Conservation (phyloP, 2,888 invertebrate species). For the Parthenolecanium corni region DNA sequence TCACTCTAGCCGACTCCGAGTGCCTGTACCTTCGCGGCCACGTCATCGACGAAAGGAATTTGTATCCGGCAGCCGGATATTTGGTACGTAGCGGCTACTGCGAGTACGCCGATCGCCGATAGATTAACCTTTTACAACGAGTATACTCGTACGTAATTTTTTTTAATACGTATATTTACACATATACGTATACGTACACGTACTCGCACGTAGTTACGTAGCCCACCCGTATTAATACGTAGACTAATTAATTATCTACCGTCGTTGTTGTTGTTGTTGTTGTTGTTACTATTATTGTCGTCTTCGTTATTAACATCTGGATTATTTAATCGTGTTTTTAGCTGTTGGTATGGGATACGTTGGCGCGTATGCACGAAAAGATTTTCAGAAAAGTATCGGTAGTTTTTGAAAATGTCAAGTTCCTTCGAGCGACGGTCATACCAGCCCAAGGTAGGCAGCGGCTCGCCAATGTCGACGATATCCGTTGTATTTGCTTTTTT, state of each 20-base stretch:
- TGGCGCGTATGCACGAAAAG: conserved; percentile 63
- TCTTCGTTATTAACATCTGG: too few relatives aligned
- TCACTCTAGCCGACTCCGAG: conserved; percentile 59
- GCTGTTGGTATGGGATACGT: conserved; percentile 73
- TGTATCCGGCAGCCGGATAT: conserved; percentile 92
- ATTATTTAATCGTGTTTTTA: too few relatives aligned
- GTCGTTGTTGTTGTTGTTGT: too few relatives aligned
- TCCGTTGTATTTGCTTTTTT: too few relatives aligned
- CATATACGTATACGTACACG: conserved; percentile 34
- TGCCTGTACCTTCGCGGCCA: conserved; percentile 72
- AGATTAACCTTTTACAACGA: neutral
- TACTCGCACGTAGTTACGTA: too few relatives aligned
- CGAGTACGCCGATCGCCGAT: too few relatives aligned
- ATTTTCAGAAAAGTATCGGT: conserved; percentile 70
- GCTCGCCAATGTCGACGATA: too few relatives aligned
- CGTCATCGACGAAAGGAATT: conserved; percentile 79
- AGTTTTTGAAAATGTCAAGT: conserved; percentile 76
- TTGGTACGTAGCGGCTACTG: conserved; percentile 50
- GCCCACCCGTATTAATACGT: too few relatives aligned
- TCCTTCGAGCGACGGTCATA: conserved; percentile 86
- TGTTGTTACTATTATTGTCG: too few relatives aligned
- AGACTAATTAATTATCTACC: too few relatives aligned
- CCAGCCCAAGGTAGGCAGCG: conserved; percentile 50
- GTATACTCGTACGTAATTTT: neutral
- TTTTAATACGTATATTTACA: too few relatives aligned